Evolutionary conservation across 2,797 vertebrate species (phyloP), one percentile per base, ranked within the genome.

Genomic region (Microctenopoma lineatum): DNA sequence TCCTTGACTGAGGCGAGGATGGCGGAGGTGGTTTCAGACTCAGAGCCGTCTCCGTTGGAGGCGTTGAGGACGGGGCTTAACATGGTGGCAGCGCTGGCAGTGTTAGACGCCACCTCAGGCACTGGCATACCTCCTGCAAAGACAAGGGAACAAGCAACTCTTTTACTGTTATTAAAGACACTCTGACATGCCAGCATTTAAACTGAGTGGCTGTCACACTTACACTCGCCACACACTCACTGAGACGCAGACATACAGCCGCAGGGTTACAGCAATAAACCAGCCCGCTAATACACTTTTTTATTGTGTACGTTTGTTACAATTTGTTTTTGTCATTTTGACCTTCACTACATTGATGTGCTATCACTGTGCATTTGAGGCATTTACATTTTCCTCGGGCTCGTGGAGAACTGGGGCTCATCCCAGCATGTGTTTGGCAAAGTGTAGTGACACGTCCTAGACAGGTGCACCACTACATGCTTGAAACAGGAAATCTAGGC

Each of bases 1-100:
- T 99, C 98, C 85, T 99, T 99, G 88, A 99, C 98, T 1, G 98
- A 99, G 65, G 98, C 98, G 2, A 99, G 94, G 86, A 99, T 99
- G 84, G 97, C 97, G 8, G 97, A 99, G 66, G 97, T 99, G 86
- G 97, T 99, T 93, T 99, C 98, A 0, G 97, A 96, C 92, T 98
- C 97, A 0, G 98, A 97, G 84, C 96, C 97, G 78, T 99, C 97
- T 0, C 97, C 97, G 0, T 98, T 99, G 91, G 97, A 97, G 76
- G 97, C 89, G 83, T 96, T 96, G 87, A 99, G 87, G 81, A 98
- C 96, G 3, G 97, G 97, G 85, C 97, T 99, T 90, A 98, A 93
- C 92, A 98, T 96, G 93, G 90, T 94, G 88, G 95, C 89, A 69
- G 88, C 93, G 77, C 97, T 97, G 79, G 96, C 94, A 64, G 94